phyloP scores from a whole-genome alignment of 2,113 vertebrate genomes.

The Piprites chloris region DNA sequence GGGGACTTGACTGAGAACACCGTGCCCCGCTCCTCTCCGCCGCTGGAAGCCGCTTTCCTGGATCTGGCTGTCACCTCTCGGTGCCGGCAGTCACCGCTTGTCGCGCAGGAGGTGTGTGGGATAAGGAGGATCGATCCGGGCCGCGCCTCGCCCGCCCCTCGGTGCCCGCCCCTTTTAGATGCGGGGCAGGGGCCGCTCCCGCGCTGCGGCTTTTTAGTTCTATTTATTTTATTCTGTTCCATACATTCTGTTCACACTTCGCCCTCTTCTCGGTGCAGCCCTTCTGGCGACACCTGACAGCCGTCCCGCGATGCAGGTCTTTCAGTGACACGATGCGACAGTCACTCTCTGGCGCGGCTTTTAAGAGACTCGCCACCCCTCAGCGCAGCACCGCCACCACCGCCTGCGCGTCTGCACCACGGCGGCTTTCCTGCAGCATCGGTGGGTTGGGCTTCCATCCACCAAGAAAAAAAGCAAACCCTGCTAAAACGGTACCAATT shows the following conservation, averaged over 20 bases:
- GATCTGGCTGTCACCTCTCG: neutral
- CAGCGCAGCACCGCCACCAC: neutral
- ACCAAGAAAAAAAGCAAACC: neutral
- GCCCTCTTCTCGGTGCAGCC: neutral
- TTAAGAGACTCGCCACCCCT: neutral
- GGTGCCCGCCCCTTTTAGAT: neutral
- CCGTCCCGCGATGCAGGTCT: neutral
- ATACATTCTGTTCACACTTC: neutral
- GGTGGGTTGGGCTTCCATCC: neutral
- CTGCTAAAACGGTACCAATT: accelerated
- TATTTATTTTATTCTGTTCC: neutral
- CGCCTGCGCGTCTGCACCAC: neutral
- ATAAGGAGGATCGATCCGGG: no score
- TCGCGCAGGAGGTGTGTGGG: accelerated
- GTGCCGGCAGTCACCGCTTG: no score
- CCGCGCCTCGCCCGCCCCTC: neutral
- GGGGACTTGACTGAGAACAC: no score
- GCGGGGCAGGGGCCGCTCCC: no score
- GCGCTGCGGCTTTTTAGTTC: neutral
- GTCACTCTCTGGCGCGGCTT: neutral
- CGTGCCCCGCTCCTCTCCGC: neutral
- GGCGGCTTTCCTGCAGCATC: neutral
- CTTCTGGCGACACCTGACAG: neutral
- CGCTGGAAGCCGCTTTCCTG: neutral
- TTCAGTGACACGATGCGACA: neutral